Evolutionary conservation across 1,140 invertebrate species (phyloP), one percentile per base, ranked within the genome.

Genomic region (Anastrepha ludens): DNA sequence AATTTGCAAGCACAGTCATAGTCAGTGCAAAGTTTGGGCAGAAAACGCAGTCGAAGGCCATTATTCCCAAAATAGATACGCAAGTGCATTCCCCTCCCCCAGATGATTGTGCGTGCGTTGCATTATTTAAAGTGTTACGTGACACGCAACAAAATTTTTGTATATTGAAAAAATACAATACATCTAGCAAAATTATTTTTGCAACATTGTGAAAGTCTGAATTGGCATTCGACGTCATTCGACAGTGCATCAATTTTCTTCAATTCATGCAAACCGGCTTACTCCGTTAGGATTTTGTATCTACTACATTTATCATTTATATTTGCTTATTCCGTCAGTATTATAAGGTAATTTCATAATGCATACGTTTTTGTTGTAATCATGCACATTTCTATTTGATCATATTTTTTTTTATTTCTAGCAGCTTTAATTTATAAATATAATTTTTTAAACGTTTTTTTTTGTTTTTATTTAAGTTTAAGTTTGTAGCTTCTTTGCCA

Each of bases 311-410:
- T 74, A 47, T 44, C 67, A 74, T 74, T 44, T 44, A 74, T 41
- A 44, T 74, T 74, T 47, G 41, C 41, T 74, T 74, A 39, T 74
- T 47, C 44, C 41, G 9, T 17, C 67, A 74, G 67, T 74, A 44
- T 74, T 74, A 74, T 47, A 74, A 74, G 67, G 67, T 74, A 74
- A 74, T 17, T 44, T 74, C 67, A 74, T 47, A 8, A 62, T 62
- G 4, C 15, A 62, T 62, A 62, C 4, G 5, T 62, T 17, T 62
- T 62, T 62, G 11, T 62, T 62, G 11, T 62, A 62, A 62, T 62
- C 60, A 62, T 62, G 15, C 60, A 62, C 15, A 11, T 62, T 13
- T 62, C 7, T 13, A 58, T 58, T 58, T 13, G 29, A 29, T 29
- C 55, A 58, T 58, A 58, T 13, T 13, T 7, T 8, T 8, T 13